Base-by-base conservation (phyloP, 2,113 vertebrate genomes). In the Marcusenius ussheri region DNA sequence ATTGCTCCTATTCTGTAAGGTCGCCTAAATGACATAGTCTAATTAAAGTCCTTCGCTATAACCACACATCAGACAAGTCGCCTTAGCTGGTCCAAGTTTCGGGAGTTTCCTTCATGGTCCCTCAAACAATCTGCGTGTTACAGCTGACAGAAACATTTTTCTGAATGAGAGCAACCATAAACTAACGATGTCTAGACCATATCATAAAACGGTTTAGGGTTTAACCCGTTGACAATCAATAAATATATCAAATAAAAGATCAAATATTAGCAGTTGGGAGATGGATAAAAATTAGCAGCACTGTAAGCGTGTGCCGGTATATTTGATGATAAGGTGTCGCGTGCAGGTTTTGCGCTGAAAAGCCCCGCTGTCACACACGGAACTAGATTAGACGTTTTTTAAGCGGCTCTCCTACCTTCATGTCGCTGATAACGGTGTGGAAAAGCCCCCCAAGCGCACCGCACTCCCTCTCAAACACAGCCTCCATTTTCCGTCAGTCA, bases 381-480 rank as follows among this genome's bases (percentile, higher is more conserved):
- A 24, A n/a, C 56, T 62, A n/a, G 56, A 62, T 62, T 24, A 8
- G 21, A 62, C 9, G 56, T 7, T 62, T 62, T 62, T n/a, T 62
- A 62, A 62, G 21, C 56, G 56, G 56, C 24, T 62, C 24, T n/a
- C 62, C 62, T 27, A 66, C 62, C 62, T 66, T 66, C 62, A 66
- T 66, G 62, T 66, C 62, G 62, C 62, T 27, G 62, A 66, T 66
- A 27, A 66, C 62, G 62, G 62, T 27, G 62, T 96, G 96, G 94
- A 96, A 96, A 15, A 96, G 95, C 88, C 95, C 95, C 89, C 95
- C 96, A 89, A 96, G 94, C 89, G 95, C 96, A 93, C 96, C 96
- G 94, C 96, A 96, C 91, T 96, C 96, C 88, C 94, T 93, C 93
- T 96, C 96, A 93, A 96, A 95, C 89, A 93, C 94, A 21, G 94